Percentiles rank a stretch among this genome's conserved stretches.
Evolutionary conservation across 2,888 invertebrate species (phyloP).

Genomic region (Therioaphis trifolii): DNA sequence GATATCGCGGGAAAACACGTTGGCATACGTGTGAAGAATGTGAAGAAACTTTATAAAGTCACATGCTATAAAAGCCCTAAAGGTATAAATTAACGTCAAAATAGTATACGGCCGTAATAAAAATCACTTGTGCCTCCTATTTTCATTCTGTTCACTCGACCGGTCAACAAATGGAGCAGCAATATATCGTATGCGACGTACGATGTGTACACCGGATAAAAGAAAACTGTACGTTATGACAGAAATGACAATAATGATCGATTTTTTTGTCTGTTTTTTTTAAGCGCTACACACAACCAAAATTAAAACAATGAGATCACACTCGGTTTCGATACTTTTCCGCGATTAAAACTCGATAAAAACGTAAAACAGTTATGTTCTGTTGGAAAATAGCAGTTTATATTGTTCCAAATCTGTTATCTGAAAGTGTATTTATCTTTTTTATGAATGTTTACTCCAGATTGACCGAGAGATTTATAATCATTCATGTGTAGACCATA

Average conservation of each 20-base stretch:
- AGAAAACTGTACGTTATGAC: too few species aligned
- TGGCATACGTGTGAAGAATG: conserved; percentile 12
- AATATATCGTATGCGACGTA: not conserved
- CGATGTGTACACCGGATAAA: not conserved
- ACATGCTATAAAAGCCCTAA: not conserved
- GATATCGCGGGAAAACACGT: not conserved
- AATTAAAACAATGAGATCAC: too few species aligned
- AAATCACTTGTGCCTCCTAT: not conserved
- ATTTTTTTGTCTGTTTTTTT: not conserved
- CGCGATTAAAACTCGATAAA: too few species aligned
- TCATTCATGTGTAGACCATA: too few species aligned
- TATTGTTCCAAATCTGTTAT: too few species aligned
- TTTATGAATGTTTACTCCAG: too few species aligned
- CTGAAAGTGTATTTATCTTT: too few species aligned
- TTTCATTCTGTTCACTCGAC: not conserved
- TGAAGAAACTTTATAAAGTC: not conserved
- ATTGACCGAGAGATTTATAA: too few species aligned
- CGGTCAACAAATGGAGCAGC: not conserved
- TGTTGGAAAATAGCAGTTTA: too few species aligned
- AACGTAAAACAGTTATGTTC: too few species aligned
- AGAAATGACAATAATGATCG: not conserved
- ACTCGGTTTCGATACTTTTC: too few species aligned
- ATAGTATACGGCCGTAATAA: not conserved
- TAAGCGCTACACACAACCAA: too few species aligned
- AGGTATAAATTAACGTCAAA: not conserved